Conservation (phyloP, 2,113 vertebrate species). For the human region GRCh38 chr11:35216001-35216500, state of each 20-base stretch:
- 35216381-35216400: too few species aligned
- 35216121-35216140: neutral
- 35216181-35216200: neutral
- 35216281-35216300: neutral
- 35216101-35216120: neutral
- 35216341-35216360: neutral
- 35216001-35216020: neutral
- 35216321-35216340: neutral
- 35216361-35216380: neutral
- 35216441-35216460: neutral
- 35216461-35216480: neutral
- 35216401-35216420: neutral
- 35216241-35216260: neutral
- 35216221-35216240: slow-evolving; percentile 8
- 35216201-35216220: neutral
- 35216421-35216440: neutral
- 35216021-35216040: neutral
- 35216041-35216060: neutral
- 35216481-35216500: neutral
- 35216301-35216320: neutral
- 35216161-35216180: neutral
- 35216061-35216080: neutral
- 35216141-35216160: neutral
- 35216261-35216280: neutral
- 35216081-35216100: neutral